A percentile compares a stretch with the other conserved stretches of the same genome.
These are phyloP conservation scores for Actinia tenebrosa DNA, from an alignment of 64 coral and sea anemone species.

Conservation along the genomic window DNA sequence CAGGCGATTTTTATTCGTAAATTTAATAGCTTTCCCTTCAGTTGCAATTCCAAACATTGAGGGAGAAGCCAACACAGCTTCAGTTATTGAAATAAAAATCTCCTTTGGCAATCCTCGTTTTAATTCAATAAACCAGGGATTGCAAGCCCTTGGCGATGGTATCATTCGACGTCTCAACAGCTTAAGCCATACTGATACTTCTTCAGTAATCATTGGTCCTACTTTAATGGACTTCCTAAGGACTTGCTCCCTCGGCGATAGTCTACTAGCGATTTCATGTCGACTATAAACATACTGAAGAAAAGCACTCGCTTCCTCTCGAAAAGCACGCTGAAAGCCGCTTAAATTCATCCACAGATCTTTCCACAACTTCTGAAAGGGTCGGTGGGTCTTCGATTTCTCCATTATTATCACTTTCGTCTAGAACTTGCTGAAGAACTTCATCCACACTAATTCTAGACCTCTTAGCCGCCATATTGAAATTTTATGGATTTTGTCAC, in stretches of 20 bases:
- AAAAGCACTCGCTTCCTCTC: constrained; percentile 4
- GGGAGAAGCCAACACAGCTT: constrained; percentile 26
- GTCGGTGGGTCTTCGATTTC: neutral
- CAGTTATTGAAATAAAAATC: constrained; percentile 27
- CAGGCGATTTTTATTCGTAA: constrained; percentile 16
- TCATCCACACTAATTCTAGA: neutral
- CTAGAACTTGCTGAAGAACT: constrained; percentile 15
- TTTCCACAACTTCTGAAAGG: constrained; percentile 31
- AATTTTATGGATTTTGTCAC: neutral
- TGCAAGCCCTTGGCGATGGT: constrained; percentile 26
- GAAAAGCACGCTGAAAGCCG: constrained; percentile 18
- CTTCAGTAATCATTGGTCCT: neutral
- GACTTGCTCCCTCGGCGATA: neutral
- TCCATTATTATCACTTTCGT: constrained; percentile 1
- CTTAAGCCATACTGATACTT: constrained; percentile 40
- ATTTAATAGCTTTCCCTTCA: constrained; percentile 16
- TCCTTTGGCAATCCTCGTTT: constrained; percentile 45
- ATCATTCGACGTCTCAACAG: constrained; percentile 31
- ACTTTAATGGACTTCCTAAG: neutral
- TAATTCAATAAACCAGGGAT: constrained; percentile 55
- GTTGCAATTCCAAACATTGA: constrained; percentile 27
- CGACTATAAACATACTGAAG: constrained; percentile 11
- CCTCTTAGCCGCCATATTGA: constrained; percentile 45
- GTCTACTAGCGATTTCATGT: neutral
- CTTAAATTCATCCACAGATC: constrained; percentile 33